Evolutionary conservation across 2,113 vertebrate genomes (phyloP).

Genomic region (Deroptyus accipitrinus): DNA sequence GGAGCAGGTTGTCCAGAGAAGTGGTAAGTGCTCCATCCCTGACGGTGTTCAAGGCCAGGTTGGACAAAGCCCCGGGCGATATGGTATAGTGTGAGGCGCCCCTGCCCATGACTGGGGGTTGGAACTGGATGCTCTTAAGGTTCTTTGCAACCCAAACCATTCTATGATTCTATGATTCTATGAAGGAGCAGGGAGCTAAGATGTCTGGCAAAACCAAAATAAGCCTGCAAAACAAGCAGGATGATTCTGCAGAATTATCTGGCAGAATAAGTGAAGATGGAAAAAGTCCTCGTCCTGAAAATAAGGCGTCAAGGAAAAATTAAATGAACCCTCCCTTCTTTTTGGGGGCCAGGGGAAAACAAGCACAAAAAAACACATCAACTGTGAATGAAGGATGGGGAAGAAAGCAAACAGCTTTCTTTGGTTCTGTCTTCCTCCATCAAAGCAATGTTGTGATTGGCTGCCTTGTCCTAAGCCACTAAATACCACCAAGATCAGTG

Average conservation of each 20-base stretch:
- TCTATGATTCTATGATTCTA: neutral
- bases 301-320: neutral
- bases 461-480: neutral
- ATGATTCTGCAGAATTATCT: neutral
- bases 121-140: neutral
- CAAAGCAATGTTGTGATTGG: rapidly evolving
- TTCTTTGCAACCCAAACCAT: neutral
- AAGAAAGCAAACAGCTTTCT: neutral
- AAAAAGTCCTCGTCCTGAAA: neutral
- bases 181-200: neutral
- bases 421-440: neutral
- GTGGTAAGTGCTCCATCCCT: neutral
- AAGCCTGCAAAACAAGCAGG: neutral
- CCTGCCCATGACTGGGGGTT: neutral
- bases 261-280: neutral
- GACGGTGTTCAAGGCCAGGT: neutral
- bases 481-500: neutral
- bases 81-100: neutral
- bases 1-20: neutral
- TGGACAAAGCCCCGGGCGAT: neutral
- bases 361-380: rapidly evolving
- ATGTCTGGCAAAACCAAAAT: neutral
- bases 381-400: neutral
- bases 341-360: rapidly evolving
- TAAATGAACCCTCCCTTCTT: rapidly evolving